Base-by-base conservation (phyloP, 2,113 vertebrate species). In the Dromiciops gliroides region DNA sequence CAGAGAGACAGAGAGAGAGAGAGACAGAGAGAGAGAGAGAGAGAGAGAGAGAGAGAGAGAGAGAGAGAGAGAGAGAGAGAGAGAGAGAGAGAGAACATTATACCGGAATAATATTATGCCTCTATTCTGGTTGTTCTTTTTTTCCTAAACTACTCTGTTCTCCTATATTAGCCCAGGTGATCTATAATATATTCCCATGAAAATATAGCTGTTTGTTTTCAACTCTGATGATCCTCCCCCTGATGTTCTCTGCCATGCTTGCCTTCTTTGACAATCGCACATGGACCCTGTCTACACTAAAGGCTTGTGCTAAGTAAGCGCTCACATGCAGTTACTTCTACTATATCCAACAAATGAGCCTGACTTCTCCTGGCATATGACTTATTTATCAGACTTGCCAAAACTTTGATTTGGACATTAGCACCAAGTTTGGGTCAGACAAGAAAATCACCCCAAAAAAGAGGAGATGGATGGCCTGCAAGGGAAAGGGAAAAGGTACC, bases 401-500 rank as follows among this genome's bases (percentile, higher is more conserved):
- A 90, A 92, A 47, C 89, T 91, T 28, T 44, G 23, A 49, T 94
- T 94, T 16, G 12, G 48, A 89, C 83, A 92, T 28, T 50, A 88
- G 9, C 31, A 7, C 10, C 90, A 7, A 0, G 14, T 0, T 60
- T 48, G 3, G 48, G 51, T 1, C 48, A 94, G n/a, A 44, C 23
- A 93, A 52, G 94, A 91, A n/a, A 1, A 48, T 91, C n/a, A 51
- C 37, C 92, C 94, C 24, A 90, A 89, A 92, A n/a, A 94, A 19
- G 4, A 67, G 89, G 92, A 56, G 9, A 44, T 44, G 24, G 31
- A 26, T 24, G 23, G 19, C 14, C 25, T 49, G 26, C 24, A 90
- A 90, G 19, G 28, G 48, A 50, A 50, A 48, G 48, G 48, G 26
- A 50, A 28, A 90, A 90, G 5, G n/a, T 92, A 14, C 90, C 25